phyloP scores from a whole-genome alignment of 2,888 invertebrate species.

The Tipula unca region DNA sequence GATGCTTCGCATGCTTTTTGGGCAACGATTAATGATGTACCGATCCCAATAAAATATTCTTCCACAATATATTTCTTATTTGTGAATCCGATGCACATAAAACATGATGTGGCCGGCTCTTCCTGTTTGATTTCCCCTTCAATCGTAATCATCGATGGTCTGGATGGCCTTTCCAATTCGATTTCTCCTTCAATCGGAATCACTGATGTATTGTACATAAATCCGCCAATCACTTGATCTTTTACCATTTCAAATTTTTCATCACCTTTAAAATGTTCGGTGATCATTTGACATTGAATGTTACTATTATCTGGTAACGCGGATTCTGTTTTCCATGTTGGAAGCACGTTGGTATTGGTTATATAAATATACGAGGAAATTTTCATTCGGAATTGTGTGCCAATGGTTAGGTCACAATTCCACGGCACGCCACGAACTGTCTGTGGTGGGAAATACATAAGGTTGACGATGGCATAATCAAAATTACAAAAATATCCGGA shows the following conservation, averaged over 20 bases:
- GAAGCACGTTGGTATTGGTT: slow-evolving; percentile 40
- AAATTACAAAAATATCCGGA: slow-evolving; percentile 45
- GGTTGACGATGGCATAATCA: slow-evolving; percentile 51
- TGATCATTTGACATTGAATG: slow-evolving; percentile 41
- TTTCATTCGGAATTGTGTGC: slow-evolving; percentile 51
- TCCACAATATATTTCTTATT: slow-evolving; percentile 45
- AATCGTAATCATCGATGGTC: too few species aligned
- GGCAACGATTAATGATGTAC: slow-evolving; percentile 47
- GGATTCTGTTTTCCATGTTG: slow-evolving; percentile 37
- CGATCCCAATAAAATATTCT: slow-evolving; percentile 49
- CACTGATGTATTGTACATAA: slow-evolving; percentile 52
- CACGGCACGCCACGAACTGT: slow-evolving; percentile 48
- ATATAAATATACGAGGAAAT: slow-evolving; percentile 41
- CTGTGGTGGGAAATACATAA: slow-evolving; percentile 49
- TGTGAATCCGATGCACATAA: slow-evolving; percentile 61
- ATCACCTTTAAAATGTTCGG: slow-evolving; percentile 42
- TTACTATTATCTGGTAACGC: slow-evolving; percentile 40
- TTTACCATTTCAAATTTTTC: slow-evolving; percentile 45
- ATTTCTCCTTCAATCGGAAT: slow-evolving; percentile 32
- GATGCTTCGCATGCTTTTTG: slow-evolving; percentile 46
- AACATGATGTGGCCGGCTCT: slow-evolving; percentile 34
- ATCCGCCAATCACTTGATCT: slow-evolving; percentile 46
- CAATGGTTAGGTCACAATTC: slow-evolving; percentile 55
- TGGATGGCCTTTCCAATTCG: too few species aligned
- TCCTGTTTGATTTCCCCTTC: too few species aligned